Base-by-base conservation (phyloP, 1,140 invertebrate species). In the Drosophila leontia region DNA sequence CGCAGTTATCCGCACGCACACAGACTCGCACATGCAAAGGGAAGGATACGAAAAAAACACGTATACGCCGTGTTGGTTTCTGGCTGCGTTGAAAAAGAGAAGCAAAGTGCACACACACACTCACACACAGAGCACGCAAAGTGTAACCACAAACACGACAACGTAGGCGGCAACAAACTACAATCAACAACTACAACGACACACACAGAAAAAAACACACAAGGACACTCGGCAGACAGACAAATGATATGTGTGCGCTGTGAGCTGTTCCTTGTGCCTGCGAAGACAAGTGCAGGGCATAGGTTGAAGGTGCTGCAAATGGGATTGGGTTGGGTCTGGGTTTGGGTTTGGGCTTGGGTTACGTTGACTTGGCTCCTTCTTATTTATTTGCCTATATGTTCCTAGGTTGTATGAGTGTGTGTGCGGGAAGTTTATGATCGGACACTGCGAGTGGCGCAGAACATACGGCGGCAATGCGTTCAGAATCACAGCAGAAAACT, bases 101-200 rank as follows among this genome's bases (percentile, higher is more conserved):
- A 23, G 19, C 37, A 74, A 48, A 56, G 48, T 56, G 58, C 50
- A 72, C 50, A 63, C n/a, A 51, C 13, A 9, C 42, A 71, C 61
- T 37, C n/a, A 65, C 44, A 68, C 70, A 57, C 82, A 68, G 48
- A 53, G 80, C 71, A 83, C 71, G 80, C 79, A 77, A 72, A 87
- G 71, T 84, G 69, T 80, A 87, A 87, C 84, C 84, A 78, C 84
- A 87, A 87, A 88, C 80, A 78, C 68, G 78, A 90, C 84, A 87
- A 71, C 64, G 64, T 67, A 86, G 64, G 63, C 74, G 84, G 71
- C 83, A 71, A 68, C 65, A 88, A 77, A 77, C 70, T 74, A 74
- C 70, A 74, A 86, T 87, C 69, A 86, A 79, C 76, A 67, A 69
- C 68, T 60, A 79, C 77, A 78, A 55, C 45, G 41, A 57, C 37